Evolutionary conservation across 2,888 invertebrate genomes (phyloP).

Genomic region (Caenorhabditis sp.): DNA sequence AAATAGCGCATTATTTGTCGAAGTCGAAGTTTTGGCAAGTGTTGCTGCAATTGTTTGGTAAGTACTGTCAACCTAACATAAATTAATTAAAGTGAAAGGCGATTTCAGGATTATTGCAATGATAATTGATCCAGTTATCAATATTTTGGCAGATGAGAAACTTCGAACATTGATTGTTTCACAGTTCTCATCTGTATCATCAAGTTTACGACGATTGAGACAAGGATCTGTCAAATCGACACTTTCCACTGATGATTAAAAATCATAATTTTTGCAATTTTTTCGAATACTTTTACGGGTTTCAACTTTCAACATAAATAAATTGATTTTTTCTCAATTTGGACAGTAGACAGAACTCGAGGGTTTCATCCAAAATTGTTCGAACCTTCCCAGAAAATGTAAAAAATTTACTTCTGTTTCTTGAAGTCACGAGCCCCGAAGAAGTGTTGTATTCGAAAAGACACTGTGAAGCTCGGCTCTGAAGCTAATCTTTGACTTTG

Average conservation of each 20-base stretch:
- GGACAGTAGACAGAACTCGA: too few species aligned
- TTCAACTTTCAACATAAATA: too few species aligned
- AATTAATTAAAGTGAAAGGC: background rate
- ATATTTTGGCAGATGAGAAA: constrained; percentile 57
- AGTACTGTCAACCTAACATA: background rate
- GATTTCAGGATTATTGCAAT: constrained; percentile 52
- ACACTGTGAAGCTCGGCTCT: too few species aligned
- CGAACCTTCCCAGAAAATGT: too few species aligned
- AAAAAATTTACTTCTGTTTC: too few species aligned
- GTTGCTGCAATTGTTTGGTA: constrained; percentile 62
- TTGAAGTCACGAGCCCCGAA: too few species aligned
- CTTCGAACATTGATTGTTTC: constrained; percentile 20
- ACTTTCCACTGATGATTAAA: constrained; percentile 33
- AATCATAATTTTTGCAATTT: background rate
- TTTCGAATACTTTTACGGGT: too few species aligned
- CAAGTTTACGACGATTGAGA: constrained; percentile 17
- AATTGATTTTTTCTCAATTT: too few species aligned
- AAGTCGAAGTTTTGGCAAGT: constrained; percentile 62
- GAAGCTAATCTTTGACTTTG: too few species aligned
- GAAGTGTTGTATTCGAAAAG: too few species aligned
- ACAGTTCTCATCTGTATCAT: constrained; percentile 19
- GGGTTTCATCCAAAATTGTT: too few species aligned
- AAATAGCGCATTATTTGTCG: constrained; percentile 56
- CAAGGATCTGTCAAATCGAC: constrained; percentile 29
- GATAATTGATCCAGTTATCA: constrained; percentile 62